Base-by-base conservation (phyloP, 2,888 invertebrate genomes). In the Zaprionus lineosus region DNA sequence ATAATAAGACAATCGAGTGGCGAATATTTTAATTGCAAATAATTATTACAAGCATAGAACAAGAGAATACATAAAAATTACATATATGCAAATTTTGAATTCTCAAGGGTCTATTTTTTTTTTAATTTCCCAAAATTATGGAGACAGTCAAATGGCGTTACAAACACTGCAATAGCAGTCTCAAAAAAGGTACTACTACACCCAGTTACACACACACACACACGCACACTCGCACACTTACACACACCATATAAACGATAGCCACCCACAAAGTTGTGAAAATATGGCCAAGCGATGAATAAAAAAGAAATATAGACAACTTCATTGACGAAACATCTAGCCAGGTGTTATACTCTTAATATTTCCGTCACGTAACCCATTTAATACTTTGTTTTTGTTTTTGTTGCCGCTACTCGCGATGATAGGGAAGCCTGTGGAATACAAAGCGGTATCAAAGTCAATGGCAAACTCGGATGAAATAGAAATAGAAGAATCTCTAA, bases 291-390 rank as follows among this genome's bases (percentile, higher is more conserved):
- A 21, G 21, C 7, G n/a, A 21, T 21, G 7, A 21, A 21, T 5
- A 21, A 21, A 24, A 24, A 8, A 24, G n/a, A 24, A 24, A 26
- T 7, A 15, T 12, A 36, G 14, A 14, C 9, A 26, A 36, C 44
- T 57, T 59, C 60, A 71, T 71, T 60, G 56, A 70, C 39, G 57
- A 53, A 29, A 5, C 18, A 7, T 16, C 31, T 14, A 4, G 33
- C 16, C 78, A 84, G 83, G 78, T 82, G 69, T 59, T 48, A 53
- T n/a, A n/a, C n/a, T n/a, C n/a, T n/a, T n/a, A n/a, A n/a, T 12
- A 76, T 58, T 57, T 33, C 19, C 24, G 44, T 8, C 76, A 84
- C 85, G 78, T 78, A 34, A 5, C 36, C 40, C 53, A 53, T 61
- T 50, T 53, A 61, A 28, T 68, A 47, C 41, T 34, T 61, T 47